These are phyloP conservation scores for Dromococcyx pavoninus DNA, from an alignment of 2,797 vertebrate species.

Conservation along the genomic window DNA sequence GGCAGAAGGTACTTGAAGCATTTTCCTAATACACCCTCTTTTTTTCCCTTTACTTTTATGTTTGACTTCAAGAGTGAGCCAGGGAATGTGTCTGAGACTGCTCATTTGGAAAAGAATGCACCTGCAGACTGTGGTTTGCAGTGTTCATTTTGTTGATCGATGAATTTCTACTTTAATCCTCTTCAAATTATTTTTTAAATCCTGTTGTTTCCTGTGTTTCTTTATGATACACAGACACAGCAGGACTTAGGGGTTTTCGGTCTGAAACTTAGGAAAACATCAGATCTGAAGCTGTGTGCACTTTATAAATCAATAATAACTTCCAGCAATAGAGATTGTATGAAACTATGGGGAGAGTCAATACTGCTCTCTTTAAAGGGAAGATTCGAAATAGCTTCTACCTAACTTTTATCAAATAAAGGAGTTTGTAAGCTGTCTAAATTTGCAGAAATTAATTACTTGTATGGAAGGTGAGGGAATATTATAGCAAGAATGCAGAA, in stretches of 20 bases:
- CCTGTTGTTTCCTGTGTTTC: not conserved
- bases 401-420: not conserved
- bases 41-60: not conserved
- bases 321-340: not conserved
- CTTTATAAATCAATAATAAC: not conserved
- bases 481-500: not conserved
- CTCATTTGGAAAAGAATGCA: not conserved
- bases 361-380: not conserved
- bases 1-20: not conserved
- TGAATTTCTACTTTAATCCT: conserved; percentile 4
- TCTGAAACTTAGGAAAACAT: not conserved
- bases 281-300: not conserved
- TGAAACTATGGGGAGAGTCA: not conserved
- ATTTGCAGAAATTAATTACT: not conserved
- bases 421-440: not conserved
- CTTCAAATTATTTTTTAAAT: not conserved
- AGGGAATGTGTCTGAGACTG: not conserved
- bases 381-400: not conserved
- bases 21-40: not conserved
- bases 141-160: not conserved
- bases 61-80: not conserved
- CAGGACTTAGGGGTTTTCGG: not conserved
- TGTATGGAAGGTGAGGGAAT: not conserved
- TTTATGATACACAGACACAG: not conserved
- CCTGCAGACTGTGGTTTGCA: not conserved